phyloP scores from a whole-genome alignment of 2,888 invertebrate genomes.

The Ramazzottius varieornatus region DNA sequence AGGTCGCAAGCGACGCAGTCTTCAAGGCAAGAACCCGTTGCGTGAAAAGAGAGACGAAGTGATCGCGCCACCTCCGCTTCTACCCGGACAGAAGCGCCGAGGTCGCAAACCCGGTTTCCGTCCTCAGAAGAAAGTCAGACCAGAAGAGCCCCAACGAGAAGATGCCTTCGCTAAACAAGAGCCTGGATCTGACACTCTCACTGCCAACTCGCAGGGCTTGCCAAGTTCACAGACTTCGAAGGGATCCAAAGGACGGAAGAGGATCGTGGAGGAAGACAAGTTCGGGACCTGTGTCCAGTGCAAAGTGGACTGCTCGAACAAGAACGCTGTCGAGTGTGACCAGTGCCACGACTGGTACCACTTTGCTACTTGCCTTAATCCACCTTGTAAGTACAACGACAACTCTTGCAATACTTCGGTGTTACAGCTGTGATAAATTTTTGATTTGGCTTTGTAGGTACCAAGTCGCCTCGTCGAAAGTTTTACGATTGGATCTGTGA shows the following conservation, averaged over 20 bases:
- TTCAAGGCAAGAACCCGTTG: not conserved
- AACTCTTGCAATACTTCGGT: too few relatives aligned
- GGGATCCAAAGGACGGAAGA: not conserved
- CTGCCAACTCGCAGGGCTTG: not conserved
- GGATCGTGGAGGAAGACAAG: not conserved
- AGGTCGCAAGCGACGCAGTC: not conserved
- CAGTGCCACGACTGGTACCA: not conserved
- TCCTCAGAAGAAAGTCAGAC: not conserved
- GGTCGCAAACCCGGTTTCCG: not conserved
- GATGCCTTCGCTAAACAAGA: not conserved
- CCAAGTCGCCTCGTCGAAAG: not conserved
- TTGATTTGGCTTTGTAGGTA: not conserved
- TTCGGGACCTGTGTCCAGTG: not conserved
- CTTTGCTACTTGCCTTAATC: not conserved
- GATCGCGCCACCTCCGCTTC: not conserved
- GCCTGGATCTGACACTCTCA: not conserved
- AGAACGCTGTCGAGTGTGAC: not conserved
- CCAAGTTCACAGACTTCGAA: not conserved
- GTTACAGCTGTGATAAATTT: not conserved
- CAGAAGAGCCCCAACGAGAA: not conserved
- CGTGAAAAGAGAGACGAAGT: not conserved
- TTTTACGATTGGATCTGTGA: not conserved
- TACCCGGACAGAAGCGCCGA: not conserved
- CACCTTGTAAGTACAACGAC: not conserved
- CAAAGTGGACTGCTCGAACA: not conserved